A percentile compares a stretch with the other conserved stretches of the same genome.
phyloP scores from a whole-genome alignment of 2,797 vertebrate genomes.

The Melanotaenia trifasciata region DNA sequence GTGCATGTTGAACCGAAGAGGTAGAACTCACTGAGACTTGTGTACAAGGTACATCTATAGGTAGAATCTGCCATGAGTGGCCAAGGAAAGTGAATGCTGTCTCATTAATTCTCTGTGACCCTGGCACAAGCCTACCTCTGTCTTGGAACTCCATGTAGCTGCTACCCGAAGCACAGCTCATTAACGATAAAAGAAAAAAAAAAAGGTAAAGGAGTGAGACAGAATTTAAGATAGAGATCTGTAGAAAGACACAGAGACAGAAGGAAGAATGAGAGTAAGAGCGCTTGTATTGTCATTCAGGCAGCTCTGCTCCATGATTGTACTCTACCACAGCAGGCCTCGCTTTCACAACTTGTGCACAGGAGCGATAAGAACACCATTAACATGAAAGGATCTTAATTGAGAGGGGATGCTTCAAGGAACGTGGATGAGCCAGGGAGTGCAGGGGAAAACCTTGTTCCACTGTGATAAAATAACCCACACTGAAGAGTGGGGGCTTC shows the following conservation, averaged over 20 bases:
- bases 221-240: slow-evolving; percentile 45
- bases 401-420: slow-evolving; percentile 78
- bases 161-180: slow-evolving; percentile 49
- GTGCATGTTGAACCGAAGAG: slow-evolving; percentile 20
- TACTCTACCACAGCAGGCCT: slow-evolving; percentile 67
- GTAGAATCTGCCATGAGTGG: slow-evolving; percentile 44
- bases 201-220: slow-evolving; percentile 25
- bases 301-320: slow-evolving; percentile 57
- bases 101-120: slow-evolving; percentile 64
- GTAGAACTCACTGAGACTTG: slow-evolving; percentile 44
- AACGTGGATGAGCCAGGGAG: slow-evolving; percentile 58
- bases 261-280: slow-evolving; percentile 56
- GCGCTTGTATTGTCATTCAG: slow-evolving; percentile 55
- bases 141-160: slow-evolving; percentile 41
- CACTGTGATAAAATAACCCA: slow-evolving; percentile 75
- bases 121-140: slow-evolving; percentile 39
- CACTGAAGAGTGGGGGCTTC: slow-evolving; percentile 63
- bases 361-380: slow-evolving; percentile 79
- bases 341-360: slow-evolving; percentile 71
- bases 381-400: slow-evolving; percentile 84
- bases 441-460: slow-evolving; percentile 65
- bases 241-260: slow-evolving; percentile 40
- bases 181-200: slow-evolving; percentile 48
- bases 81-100: slow-evolving; percentile 54
- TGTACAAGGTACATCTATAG: slow-evolving; percentile 34